Evolutionary conservation across 2,888 invertebrate species (phyloP), one percentile per base, ranked within the genome.

Genomic region (Phragmatobia fuliginosa): DNA sequence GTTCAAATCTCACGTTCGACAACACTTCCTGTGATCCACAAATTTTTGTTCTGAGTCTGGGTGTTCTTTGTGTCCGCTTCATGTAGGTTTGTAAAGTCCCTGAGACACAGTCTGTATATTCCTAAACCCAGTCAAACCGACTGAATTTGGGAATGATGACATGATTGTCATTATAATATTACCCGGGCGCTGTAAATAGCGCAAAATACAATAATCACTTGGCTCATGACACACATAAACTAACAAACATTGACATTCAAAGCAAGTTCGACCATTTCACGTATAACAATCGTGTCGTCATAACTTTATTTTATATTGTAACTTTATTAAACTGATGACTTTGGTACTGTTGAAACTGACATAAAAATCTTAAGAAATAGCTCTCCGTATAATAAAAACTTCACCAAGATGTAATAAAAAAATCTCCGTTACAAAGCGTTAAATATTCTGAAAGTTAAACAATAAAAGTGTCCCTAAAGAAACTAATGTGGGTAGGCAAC

Each of bases 301-400:
- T 83, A 81, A 82, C 78, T 78, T 83, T 68, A 84, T 79, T 79
- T 83, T 84, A 80, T 84, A 83, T 76, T 82, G 80, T 82, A 85
- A 87, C 86, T 85, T 85, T 87, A 87, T 87, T 87, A 87, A 88
- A 88, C 85, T 85, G 83, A 89, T 86, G 87, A 87, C 88, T 87
- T 84, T 84, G 86, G 86, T 85, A 89, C 85, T 86, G 88, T 81
- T 88, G 84, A 87, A 89, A 91, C 85, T 86, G 87, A 83, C 90
- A 92, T 91, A 91, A 91, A 86, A 92, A 90, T 88, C 87, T 87
- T 89, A 82, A 87, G 88, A 87, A 88, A 90, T 88, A 91, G 90
- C 88, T 89, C 85, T 87, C 80, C 83, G 82, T 82, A 84, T 88
- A 90, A 91, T 92, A 93, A 92, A 92, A 93, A 93, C 91, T 91